Conservation (phyloP, 1,140 invertebrate species). For the Macrobrachium rosenbergii region DNA sequence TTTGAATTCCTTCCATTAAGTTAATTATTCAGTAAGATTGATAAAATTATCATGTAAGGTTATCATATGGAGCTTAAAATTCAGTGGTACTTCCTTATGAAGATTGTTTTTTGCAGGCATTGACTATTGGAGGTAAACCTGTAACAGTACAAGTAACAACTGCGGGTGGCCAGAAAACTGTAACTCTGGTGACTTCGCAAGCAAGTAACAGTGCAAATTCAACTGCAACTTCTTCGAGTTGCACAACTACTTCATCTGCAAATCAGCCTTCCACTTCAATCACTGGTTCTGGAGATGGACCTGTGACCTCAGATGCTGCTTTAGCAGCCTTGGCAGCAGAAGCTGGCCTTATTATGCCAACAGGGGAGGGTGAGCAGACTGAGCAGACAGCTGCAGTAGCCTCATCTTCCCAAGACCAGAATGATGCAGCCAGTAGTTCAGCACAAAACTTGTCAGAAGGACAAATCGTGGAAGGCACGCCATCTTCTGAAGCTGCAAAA, state of each 20-base stretch:
- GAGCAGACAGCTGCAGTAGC: slow-evolving; percentile 11
- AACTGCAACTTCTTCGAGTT: slow-evolving; percentile 45
- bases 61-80: too few relatives aligned
- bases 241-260: slow-evolving; percentile 30
- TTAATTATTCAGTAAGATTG: too few relatives aligned
- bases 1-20: too few relatives aligned
- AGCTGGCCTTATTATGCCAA: slow-evolving; percentile 76
- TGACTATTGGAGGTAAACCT: slow-evolving; percentile 80
- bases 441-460: slow-evolving; percentile 52
- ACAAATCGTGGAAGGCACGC: neutral
- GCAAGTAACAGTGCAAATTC: slow-evolving; percentile 39
- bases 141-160: slow-evolving; percentile 78
- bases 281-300: slow-evolving; percentile 74
- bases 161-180: slow-evolving; percentile 73
- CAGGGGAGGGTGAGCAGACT: slow-evolving; percentile 60
- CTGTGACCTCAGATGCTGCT: slow-evolving; percentile 78
- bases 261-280: slow-evolving; percentile 68
- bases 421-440: slow-evolving; percentile 47
- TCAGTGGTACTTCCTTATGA: neutral
- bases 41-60: too few relatives aligned
- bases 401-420: slow-evolving; percentile 27
- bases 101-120: slow-evolving; percentile 70
- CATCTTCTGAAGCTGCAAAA: neutral
- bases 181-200: slow-evolving; percentile 70
- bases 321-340: slow-evolving; percentile 78